phyloP scores from a whole-genome alignment of 2,888 invertebrate species.

The Melanophora roralis region DNA sequence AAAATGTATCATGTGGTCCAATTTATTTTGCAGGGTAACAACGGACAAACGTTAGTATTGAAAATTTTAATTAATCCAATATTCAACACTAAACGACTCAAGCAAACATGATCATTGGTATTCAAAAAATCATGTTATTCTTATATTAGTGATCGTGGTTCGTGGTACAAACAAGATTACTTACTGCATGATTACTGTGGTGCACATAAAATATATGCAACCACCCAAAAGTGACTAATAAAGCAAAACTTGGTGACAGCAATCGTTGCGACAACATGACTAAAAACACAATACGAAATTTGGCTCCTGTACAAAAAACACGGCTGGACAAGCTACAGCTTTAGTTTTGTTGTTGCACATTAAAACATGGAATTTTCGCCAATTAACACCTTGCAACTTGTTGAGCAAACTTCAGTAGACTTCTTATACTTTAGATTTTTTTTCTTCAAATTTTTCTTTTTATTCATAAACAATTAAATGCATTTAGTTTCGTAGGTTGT shows the following conservation, averaged over 20 bases:
- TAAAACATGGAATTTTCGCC: constrained; percentile 73
- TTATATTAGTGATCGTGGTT: constrained; percentile 21
- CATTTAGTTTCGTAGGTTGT: not conserved
- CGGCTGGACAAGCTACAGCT: constrained; percentile 39
- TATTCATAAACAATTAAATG: not conserved
- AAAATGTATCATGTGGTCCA: too few relatives aligned
- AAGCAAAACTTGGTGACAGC: constrained; percentile 77
- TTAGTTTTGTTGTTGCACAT: constrained; percentile 58
- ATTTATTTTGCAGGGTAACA: too few relatives aligned
- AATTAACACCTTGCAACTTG: constrained; percentile 76
- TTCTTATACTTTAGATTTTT: constrained; percentile 37
- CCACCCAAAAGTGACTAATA: constrained; percentile 76
- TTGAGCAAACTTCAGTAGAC: constrained; percentile 65
- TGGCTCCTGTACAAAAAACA: constrained; percentile 46
- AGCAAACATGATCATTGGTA: not conserved
- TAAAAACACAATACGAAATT: constrained; percentile 47
- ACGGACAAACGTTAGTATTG: not conserved
- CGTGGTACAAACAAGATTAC: constrained; percentile 30
- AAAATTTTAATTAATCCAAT: constrained; percentile 8
- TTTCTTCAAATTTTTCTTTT: constrained; percentile 28
- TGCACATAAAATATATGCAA: constrained; percentile 67
- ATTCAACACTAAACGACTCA: not conserved
- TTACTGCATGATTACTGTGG: constrained; percentile 32
- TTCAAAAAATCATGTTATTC: not conserved
- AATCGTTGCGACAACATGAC: constrained; percentile 65